Evolutionary conservation across 2,797 vertebrate genomes (phyloP), one percentile per base, ranked within the genome.

Genomic region (Tapirus indicus): DNA sequence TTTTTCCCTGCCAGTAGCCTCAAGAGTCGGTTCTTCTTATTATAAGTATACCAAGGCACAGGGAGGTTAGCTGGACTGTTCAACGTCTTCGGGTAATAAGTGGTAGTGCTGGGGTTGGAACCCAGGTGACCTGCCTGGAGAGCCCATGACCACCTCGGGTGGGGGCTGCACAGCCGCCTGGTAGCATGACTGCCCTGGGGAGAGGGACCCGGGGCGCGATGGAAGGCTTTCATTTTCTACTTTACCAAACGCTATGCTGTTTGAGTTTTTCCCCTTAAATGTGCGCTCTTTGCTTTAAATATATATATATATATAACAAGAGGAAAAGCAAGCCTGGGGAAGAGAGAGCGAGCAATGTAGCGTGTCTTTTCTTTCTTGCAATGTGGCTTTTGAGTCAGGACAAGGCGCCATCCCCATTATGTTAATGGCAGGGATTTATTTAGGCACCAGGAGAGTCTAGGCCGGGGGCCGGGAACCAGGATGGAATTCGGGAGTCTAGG

Each of bases 301-400:
- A 72, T 23, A 10, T 52, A 52, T 14, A 11, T 23, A 10, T 52
- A 52, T 14, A 12, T 69, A 32, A 52, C 38, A 62, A 79, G 88
- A 78, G 18, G 20, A 94, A 79, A 85, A 52, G 32, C 17, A 62
- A 91, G 14, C 0, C 69, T 84, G 9, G 25, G 9, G 29, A 47
- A 91, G 54, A 68, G 10, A 72, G 27, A 78, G 38, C 38, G 23
- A 52, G 29, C 32, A 72, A 17, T 12, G 16, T 5, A 84, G 41
- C 14, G 6, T 44, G 44, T 62, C 14, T 6, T 23, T 32, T 12
- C 44, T 47, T 49, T 47, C 79, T 56, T 78, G 32, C 35, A 87
- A 23, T 38, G 27, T 80, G 17, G 35, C 9, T 78, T 95, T 77
- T 82, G 74, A 94, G 35, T 71, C 38, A 64, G 44, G 32, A 95